phyloP scores from a whole-genome alignment of 2,113 vertebrate species.

The Paradisaea rubra region DNA sequence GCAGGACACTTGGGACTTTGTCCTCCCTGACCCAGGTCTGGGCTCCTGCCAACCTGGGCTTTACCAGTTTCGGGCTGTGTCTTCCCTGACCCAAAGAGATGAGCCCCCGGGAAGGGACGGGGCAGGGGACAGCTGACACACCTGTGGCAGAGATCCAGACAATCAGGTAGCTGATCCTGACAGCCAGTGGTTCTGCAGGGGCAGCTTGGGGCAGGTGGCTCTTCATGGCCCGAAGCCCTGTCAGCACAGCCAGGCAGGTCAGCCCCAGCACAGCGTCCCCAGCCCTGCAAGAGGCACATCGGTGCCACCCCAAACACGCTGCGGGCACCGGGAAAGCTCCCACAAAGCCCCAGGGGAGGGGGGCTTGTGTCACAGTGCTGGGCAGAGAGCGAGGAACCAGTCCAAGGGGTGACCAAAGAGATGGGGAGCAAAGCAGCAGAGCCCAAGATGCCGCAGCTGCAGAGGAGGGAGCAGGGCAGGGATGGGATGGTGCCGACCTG shows the following conservation, averaged over 20 bases:
- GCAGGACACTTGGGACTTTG: neutral
- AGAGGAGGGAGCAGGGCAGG: neutral
- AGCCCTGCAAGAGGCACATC: conserved; percentile 48
- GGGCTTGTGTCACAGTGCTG: rapidly evolving
- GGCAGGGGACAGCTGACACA: conserved; percentile 28
- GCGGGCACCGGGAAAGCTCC: neutral
- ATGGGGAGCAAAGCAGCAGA: rapidly evolving
- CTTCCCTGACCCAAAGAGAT: neutral
- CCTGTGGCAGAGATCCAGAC: conserved; percentile 83
- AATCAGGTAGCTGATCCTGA: conserved; percentile 67
- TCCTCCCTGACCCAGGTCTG: neutral
- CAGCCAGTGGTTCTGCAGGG: neutral
- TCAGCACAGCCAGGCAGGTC: conserved; percentile 74
- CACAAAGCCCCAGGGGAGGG: rapidly evolving
- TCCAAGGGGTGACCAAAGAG: neutral
- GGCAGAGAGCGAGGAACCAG: rapidly evolving
- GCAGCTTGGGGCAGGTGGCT: conserved; percentile 32
- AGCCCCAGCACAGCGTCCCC: conserved; percentile 20
- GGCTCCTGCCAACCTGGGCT: neutral
- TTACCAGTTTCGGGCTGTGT: neutral
- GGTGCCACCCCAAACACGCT: neutral
- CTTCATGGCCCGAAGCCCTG: conserved; percentile 77
- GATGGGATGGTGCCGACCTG: conserved; percentile 52
- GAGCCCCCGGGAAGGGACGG: neutral
- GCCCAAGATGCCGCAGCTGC: neutral